These are phyloP conservation scores for Buceros bicornis DNA, from an alignment of 2,797 vertebrate genomes.

Conservation along the genomic window DNA sequence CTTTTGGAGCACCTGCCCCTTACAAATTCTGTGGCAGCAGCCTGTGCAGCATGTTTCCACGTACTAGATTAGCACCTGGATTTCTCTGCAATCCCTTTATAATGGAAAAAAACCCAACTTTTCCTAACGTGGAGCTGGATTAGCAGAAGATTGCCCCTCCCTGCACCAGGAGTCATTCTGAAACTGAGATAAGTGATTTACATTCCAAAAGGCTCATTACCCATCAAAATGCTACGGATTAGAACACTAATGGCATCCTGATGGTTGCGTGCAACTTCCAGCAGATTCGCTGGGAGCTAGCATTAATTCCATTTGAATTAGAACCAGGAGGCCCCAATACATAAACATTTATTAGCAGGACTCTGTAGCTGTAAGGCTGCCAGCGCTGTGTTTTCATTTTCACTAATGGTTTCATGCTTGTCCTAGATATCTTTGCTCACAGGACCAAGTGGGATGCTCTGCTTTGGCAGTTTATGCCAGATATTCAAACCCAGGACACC, in stretches of 20 bases:
- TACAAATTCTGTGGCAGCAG: neutral
- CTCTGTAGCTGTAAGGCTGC: neutral
- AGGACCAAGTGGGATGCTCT: neutral
- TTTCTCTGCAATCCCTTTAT: neutral
- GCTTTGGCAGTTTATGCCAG: neutral
- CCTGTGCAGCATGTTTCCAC: neutral
- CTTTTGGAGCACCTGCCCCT: neutral
- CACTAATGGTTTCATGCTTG: neutral
- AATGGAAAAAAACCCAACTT: neutral
- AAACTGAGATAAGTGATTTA: slow-evolving; percentile 40
- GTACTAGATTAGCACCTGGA: neutral
- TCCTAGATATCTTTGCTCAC: neutral
- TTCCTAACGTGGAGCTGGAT: neutral
- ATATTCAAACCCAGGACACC: neutral
- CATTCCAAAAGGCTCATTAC: slow-evolving; percentile 41
- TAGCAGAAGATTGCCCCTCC: neutral
- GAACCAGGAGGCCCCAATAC: neutral
- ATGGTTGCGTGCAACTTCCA: slow-evolving; percentile 9
- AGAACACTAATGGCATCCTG: slow-evolving; percentile 37
- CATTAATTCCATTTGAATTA: slow-evolving; percentile 46
- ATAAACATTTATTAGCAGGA: neutral
- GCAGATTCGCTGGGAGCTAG: slow-evolving; percentile 12
- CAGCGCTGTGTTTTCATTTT: slow-evolving; percentile 9
- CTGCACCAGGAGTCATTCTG: slow-evolving; percentile 11
- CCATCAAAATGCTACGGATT: neutral